These are phyloP conservation scores for Aphelenchoides fujianensis DNA, from an alignment of 1,140 invertebrate species.

Conservation along the genomic window DNA sequence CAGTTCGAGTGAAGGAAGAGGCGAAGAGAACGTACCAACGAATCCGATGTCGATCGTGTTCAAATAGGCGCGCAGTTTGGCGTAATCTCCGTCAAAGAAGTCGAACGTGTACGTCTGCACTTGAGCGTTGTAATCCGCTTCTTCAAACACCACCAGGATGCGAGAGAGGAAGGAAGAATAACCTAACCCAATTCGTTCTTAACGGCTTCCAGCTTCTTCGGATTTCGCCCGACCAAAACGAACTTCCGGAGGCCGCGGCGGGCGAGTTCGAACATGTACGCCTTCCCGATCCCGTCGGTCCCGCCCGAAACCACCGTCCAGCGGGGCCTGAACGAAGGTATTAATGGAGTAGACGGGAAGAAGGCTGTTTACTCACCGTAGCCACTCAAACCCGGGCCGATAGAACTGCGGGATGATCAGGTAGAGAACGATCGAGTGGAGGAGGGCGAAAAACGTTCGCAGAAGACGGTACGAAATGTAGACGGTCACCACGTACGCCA, in stretches of 20 bases:
- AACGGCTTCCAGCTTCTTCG: slow-evolving; percentile 42
- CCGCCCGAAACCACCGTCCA: slow-evolving; percentile 48
- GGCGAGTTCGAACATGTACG: slow-evolving; percentile 51
- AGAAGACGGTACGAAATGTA: slow-evolving; percentile 38
- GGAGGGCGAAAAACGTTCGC: slow-evolving; percentile 39
- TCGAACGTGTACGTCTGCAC: slow-evolving; percentile 55
- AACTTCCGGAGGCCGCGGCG: slow-evolving; percentile 46
- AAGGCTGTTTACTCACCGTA: neutral
- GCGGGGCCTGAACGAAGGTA: neutral
- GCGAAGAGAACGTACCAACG: slow-evolving; percentile 40
- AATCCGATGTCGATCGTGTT: slow-evolving; percentile 53
- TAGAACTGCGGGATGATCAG: slow-evolving; percentile 37
- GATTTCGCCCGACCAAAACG: slow-evolving; percentile 45
- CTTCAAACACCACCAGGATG: slow-evolving; percentile 31
- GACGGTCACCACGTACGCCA: slow-evolving; percentile 17
- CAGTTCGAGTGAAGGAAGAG: neutral
- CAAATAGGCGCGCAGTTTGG: slow-evolving; percentile 39
- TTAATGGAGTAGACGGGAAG: too few relatives aligned
- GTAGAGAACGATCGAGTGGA: slow-evolving; percentile 42
- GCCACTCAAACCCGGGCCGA: slow-evolving; percentile 26
- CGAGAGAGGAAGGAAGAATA: slow-evolving; percentile 14
- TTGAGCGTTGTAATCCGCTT: slow-evolving; percentile 34
- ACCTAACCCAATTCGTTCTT: slow-evolving; percentile 45
- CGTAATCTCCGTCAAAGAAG: slow-evolving; percentile 48
- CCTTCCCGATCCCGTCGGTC: slow-evolving; percentile 51